Base-by-base conservation (phyloP, 2,888 invertebrate species). In the Ophioninae sp. region DNA sequence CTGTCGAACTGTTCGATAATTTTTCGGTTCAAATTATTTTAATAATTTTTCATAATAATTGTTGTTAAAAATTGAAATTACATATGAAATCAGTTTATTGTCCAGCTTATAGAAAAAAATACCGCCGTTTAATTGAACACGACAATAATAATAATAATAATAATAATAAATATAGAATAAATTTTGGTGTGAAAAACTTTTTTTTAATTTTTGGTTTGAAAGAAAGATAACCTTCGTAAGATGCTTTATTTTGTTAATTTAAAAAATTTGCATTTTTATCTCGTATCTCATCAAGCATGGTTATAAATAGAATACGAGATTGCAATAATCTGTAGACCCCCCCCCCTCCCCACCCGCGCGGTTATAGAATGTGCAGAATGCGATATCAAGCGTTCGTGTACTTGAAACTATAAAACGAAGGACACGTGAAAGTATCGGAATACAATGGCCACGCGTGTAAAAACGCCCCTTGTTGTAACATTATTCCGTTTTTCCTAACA, bases 391-490 rank as follows among this genome's bases (percentile, higher is more conserved):
- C 65, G 51, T 41, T 65, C 77, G 69, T 82, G 78, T 74, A 64
- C 80, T 83, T 77, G 83, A 80, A 83, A 80, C 68, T 80, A 77
- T 23, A 20, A 73, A 77, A 68, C 39, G 73, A 83, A 77, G 80
- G 83, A 73, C 77, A 61, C 30, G 22, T 13, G 71, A 64, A 61
- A 69, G 58, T 44, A 80, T 73, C 69, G 75, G 61, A 51, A 69
- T 76, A 71, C 76, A 6, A 10, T 69, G 63, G 79, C 58, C 63
- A 51, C 51, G 51, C 71, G 64, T 20, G 51, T n/a, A 51, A 51
- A 77, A 83, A 80, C 83, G 83, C 83, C 83, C 78, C 77, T 41
- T 65, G 77, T 69, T 59, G 37, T 83, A 71, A 23, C 65, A 63
- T 83, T 74, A 78, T 64, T 72, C 73, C 37, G 76, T 63, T 51